Percentiles rank a stretch among this genome's conserved stretches.
These are phyloP conservation scores for Burhinus bistriatus DNA, from an alignment of 2,113 vertebrate genomes.

Conservation along the genomic window DNA sequence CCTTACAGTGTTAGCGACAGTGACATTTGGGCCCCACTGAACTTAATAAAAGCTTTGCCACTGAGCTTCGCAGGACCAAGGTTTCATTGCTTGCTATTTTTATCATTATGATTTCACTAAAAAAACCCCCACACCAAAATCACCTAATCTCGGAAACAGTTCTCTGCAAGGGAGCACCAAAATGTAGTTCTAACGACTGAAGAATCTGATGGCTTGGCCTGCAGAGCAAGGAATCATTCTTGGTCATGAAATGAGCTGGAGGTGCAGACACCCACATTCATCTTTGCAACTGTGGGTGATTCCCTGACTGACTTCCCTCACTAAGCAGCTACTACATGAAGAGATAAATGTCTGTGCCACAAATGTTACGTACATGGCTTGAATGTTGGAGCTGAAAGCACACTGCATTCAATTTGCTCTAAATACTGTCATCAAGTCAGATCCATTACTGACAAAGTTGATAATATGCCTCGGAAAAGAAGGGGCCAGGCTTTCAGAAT, in stretches of 20 bases:
- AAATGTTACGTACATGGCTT: background rate
- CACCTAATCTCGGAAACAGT: background rate
- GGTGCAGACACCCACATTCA: background rate
- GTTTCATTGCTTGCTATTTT: background rate
- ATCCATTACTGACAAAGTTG: background rate
- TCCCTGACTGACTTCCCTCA: background rate
- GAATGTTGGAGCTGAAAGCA: background rate
- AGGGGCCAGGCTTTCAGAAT: background rate
- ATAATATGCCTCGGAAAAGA: background rate
- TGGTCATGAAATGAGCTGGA: background rate
- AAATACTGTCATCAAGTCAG: background rate
- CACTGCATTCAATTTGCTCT: background rate
- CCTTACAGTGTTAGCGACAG: background rate
- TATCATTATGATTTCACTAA: background rate
- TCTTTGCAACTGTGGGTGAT: slow-evolving; percentile 5
- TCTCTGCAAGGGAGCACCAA: background rate
- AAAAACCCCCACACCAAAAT: background rate
- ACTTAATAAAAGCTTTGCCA: background rate
- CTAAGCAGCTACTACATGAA: background rate
- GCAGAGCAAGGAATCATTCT: background rate
- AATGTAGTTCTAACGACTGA: background rate
- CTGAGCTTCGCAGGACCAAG: background rate
- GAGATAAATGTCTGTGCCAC: background rate
- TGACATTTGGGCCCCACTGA: background rate
- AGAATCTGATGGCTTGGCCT: background rate